These are phyloP conservation scores for Erebia palarica DNA, from an alignment of 2,888 invertebrate genomes.

Conservation along the genomic window DNA sequence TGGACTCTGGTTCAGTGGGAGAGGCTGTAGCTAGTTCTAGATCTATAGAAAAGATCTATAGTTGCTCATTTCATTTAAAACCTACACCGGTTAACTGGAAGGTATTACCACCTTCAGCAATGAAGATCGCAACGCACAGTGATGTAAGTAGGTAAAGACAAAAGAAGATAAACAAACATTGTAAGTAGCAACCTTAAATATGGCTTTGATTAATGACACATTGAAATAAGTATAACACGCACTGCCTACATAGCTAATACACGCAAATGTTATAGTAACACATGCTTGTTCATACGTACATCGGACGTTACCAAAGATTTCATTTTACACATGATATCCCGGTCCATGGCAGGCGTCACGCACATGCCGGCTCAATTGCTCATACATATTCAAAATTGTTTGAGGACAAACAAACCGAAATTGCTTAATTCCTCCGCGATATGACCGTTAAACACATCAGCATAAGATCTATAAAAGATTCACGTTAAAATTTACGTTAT, in stretches of 20 bases:
- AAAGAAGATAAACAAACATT: too few species aligned
- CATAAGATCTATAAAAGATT: slow-evolving; percentile 24
- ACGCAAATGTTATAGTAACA: slow-evolving; percentile 1
- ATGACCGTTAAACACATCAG: slow-evolving; percentile 30
- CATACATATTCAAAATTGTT: slow-evolving; percentile 66
- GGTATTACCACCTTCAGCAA: too few species aligned
- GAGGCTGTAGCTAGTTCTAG: too few species aligned
- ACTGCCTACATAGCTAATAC: neutral
- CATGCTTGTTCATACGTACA: neutral
- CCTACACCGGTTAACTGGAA: too few species aligned
- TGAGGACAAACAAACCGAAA: slow-evolving; percentile 39
- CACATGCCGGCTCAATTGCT: slow-evolving; percentile 56
- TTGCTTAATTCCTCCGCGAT: slow-evolving; percentile 31
- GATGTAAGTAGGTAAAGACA: too few species aligned
- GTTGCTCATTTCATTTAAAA: too few species aligned
- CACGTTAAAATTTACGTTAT: slow-evolving; percentile 17
- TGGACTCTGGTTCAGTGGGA: too few species aligned
- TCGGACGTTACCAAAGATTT: slow-evolving; percentile 23
- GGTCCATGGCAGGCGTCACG: slow-evolving; percentile 59
- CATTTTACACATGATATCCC: slow-evolving; percentile 41
- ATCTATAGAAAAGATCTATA: too few species aligned
- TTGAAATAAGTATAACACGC: too few species aligned
- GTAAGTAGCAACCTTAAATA: too few species aligned
- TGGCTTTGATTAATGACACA: too few species aligned
- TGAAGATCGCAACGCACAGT: too few species aligned